phyloP scores from a whole-genome alignment of 2,113 vertebrate species.

The Agelaius phoeniceus region DNA sequence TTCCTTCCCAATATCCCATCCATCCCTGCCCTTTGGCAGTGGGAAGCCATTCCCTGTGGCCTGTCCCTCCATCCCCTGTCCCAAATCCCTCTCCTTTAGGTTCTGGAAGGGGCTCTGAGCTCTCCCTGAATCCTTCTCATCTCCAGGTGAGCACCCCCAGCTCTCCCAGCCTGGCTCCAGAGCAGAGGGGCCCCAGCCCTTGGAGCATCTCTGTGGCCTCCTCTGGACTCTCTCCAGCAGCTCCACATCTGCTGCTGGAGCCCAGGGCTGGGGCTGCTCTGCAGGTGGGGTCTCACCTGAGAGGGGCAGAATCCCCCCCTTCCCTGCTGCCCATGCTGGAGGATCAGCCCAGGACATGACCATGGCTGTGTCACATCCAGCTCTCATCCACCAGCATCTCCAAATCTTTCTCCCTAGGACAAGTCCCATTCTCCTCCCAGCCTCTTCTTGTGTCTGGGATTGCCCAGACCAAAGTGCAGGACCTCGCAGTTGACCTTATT shows the following conservation, averaged over 20 bases:
- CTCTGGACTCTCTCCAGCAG: neutral
- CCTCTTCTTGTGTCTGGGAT: too few species aligned
- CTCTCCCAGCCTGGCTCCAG: neutral
- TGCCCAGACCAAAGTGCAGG: neutral
- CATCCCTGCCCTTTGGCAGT: fast-evolving
- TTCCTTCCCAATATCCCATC: neutral
- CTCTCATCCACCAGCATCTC: neutral
- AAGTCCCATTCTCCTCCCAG: neutral
- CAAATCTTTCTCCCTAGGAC: neutral
- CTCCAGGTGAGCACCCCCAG: neutral
- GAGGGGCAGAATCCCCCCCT: fast-evolving
- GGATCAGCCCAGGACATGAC: neutral
- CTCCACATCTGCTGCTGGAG: fast-evolving
- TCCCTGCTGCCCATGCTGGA: fast-evolving
- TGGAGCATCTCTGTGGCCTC: fast-evolving
- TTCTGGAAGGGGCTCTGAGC: fast-evolving
- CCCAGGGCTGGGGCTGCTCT: neutral
- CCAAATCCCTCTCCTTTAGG: neutral
- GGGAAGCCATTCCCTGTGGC: neutral
- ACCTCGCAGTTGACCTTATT: neutral
- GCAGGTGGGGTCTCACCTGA: neutral
- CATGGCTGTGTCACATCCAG: neutral
- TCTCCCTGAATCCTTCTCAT: neutral
- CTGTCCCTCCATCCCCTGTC: neutral
- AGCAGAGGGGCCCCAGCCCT: neutral